Base-by-base conservation (phyloP, 2,888 invertebrate species). In the Amiota minor region DNA sequence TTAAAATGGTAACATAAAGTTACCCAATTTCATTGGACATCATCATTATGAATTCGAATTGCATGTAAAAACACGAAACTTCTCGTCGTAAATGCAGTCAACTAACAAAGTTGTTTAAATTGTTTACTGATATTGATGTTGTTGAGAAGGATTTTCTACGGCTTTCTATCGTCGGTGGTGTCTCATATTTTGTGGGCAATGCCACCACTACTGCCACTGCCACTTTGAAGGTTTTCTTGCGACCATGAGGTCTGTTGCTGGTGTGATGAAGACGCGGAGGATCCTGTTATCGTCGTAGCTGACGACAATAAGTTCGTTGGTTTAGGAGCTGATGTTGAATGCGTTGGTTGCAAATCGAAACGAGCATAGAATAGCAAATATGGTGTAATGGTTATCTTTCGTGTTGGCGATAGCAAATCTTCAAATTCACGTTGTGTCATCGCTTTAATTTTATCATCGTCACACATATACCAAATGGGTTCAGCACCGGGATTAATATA, bases 311-410 rank as follows among this genome's bases (percentile, higher is more conserved):
- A 6, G 6, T 35, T 35, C 35, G 35, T 35, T 35, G 35, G 35
- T 35, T 35, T 35, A 23, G 23, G 3, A 76, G 79, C 69, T 67
- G 77, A 78, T 45, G 81, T 74, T 53, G 77, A 10, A 23, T 73
- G 70, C 9, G 75, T 11, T 70, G 82, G 80, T 78, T 90, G 89
- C 35, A 89, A 77, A 81, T 93, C 92, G 79, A 90, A 92, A 74
- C 92, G 93, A 67, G 94, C 94, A 88, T 97, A 97, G 90, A 97
- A 97, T 65, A 97, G 91, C 72, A 97, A 92, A 90, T 97, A 97
- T 1, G 97, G 97, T 1, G 96, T 96, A 35, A 96, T 94, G 0
- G 95, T 95, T 59, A 94, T 94, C 76, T 94, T 91, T 76, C 93
- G 94, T 72, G 94, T 93, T 2, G 93, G 92, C 2, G 94, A 94